phyloP scores from a whole-genome alignment of 2,113 vertebrate species.

The Oxyruncus cristatus region DNA sequence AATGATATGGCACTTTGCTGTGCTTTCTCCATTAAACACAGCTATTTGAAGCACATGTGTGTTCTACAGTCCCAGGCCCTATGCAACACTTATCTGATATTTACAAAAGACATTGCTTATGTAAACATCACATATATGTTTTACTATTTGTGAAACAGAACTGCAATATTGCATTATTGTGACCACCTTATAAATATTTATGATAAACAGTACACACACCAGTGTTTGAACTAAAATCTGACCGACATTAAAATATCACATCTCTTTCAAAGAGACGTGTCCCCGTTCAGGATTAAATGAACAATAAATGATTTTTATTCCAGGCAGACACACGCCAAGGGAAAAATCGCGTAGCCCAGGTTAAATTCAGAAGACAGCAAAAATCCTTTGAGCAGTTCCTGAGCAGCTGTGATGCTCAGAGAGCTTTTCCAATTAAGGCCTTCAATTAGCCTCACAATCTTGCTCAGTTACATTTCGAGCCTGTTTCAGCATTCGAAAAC shows the following conservation, averaged over 20 bases:
- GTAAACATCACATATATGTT: not conserved
- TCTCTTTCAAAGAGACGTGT: not conserved
- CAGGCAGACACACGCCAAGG: not conserved
- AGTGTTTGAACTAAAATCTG: not conserved
- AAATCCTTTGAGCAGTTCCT: not conserved
- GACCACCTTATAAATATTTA: not conserved
- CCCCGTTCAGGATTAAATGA: not conserved
- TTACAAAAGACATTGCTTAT: not conserved
- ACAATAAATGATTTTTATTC: not conserved
- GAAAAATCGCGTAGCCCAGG: not conserved
- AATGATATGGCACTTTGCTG: not conserved
- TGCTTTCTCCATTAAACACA: not conserved
- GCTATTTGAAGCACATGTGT: not conserved
- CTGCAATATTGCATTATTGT: not conserved
- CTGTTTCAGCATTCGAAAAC: not conserved
- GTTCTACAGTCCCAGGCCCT: not conserved
- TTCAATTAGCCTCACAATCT: not conserved
- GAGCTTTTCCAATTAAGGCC: slow-evolving; percentile 1
- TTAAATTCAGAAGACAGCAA: not conserved
- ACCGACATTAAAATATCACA: not conserved
- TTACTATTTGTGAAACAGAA: not conserved
- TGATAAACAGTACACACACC: not conserved
- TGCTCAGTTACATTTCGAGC: not conserved
- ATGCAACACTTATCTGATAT: not conserved
- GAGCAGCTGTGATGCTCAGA: not conserved